A percentile compares a stretch with the other conserved stretches of the same genome.
Evolutionary conservation across 2,113 vertebrate genomes (phyloP).

Genomic region (Phalacrocorax aristotelis): DNA sequence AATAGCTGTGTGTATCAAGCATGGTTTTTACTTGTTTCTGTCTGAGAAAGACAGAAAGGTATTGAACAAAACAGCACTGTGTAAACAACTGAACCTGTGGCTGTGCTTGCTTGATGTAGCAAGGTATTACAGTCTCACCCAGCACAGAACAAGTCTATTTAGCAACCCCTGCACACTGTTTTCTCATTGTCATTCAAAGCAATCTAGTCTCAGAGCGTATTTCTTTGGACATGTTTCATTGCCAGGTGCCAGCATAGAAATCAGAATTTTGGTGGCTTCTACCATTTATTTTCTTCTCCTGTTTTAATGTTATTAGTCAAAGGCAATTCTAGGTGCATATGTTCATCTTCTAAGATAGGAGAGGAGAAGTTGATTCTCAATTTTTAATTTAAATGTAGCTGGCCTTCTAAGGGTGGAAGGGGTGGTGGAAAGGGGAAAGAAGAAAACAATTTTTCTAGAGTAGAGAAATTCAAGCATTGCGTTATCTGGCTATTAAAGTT

Average conservation of each 20-base stretch:
- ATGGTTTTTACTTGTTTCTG: neutral
- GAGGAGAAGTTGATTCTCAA: neutral
- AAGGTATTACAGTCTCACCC: neutral
- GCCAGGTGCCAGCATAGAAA: constrained; percentile 1
- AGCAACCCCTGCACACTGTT: neutral
- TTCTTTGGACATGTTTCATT: constrained; percentile 6
- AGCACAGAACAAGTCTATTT: neutral
- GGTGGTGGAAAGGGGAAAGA: neutral
- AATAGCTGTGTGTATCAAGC: neutral
- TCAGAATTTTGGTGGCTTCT: neutral
- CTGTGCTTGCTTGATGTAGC: neutral
- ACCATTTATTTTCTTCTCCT: neutral
- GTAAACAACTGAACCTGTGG: neutral
- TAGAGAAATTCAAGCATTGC: neutral
- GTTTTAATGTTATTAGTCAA: constrained; percentile 14
- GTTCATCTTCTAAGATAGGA: neutral
- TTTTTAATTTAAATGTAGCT: neutral
- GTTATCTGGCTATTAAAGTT: neutral
- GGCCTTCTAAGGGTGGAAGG: neutral
- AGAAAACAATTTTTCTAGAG: neutral
- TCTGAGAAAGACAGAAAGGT: neutral
- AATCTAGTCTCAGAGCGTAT: neutral
- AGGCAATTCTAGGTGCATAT: neutral
- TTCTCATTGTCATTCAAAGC: constrained; percentile 10
- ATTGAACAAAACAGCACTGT: neutral